These are phyloP conservation scores for Phalacrocorax carbo DNA, from an alignment of 2,113 vertebrate species.

Conservation along the genomic window DNA sequence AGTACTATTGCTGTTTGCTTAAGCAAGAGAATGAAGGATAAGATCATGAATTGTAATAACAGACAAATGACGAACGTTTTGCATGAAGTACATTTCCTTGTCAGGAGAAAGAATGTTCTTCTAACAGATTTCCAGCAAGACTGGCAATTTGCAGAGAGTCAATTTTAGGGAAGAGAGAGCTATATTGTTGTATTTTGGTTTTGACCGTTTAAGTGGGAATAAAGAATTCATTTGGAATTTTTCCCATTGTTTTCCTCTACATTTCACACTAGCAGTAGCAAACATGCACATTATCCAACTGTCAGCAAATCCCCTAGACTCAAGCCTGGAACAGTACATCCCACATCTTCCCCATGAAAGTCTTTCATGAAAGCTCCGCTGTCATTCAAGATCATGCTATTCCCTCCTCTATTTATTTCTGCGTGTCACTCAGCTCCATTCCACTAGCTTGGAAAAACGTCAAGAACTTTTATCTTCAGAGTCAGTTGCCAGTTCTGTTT, in stretches of 20 bases:
- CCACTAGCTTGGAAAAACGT: conserved; percentile 67
- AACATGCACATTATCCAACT: neutral
- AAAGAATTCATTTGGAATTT: neutral
- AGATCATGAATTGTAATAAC: conserved; percentile 55
- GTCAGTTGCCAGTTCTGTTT: conserved; percentile 69
- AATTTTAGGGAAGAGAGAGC: neutral
- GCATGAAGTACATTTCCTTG: conserved; percentile 40
- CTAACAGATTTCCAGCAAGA: conserved; percentile 31
- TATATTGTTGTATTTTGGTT: neutral
- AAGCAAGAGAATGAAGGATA: conserved; percentile 31
- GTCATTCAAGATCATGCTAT: conserved; percentile 37
- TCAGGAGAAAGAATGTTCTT: neutral
- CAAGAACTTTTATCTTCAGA: conserved; percentile 70
- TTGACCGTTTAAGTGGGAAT: neutral
- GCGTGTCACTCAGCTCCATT: conserved; percentile 65
- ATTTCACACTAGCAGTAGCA: neutral
- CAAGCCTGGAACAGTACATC: neutral
- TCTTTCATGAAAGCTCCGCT: conserved; percentile 24
- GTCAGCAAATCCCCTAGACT: conserved; percentile 42
- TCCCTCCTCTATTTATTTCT: conserved; percentile 60
- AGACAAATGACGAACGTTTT: conserved; percentile 50
- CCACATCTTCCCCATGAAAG: conserved; percentile 2
- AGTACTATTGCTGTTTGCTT: conserved; percentile 47
- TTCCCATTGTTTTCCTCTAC: neutral
- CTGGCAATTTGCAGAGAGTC: neutral